Evolutionary conservation across 1,140 invertebrate species (phyloP).

Genomic region (Drosophila pruinosa): DNA sequence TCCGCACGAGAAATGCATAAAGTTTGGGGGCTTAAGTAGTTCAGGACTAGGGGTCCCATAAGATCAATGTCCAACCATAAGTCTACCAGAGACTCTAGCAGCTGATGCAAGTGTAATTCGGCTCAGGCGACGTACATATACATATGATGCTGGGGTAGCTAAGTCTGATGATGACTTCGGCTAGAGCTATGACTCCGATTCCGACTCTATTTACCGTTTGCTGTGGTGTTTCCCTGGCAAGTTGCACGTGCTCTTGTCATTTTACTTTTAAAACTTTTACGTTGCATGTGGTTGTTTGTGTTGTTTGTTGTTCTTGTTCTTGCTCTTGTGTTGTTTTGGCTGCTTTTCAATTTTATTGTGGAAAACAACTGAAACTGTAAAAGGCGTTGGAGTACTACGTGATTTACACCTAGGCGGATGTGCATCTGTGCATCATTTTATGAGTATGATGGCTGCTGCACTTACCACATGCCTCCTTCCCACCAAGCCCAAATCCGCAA

Average conservation of each 20-base stretch:
- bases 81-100: conserved; percentile 38
- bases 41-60: conserved; percentile 46
- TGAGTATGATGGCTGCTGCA: conserved; percentile 64
- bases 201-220: no score
- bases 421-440: conserved; percentile 74
- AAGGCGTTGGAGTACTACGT: conserved; percentile 75
- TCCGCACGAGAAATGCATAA: conserved; percentile 76
- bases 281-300: conserved; percentile 45
- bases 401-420: conserved; percentile 76
- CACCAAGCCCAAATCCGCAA: background rate
- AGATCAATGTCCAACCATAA: conserved; percentile 77
- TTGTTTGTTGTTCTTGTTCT: conserved; percentile 26
- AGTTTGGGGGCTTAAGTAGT: conserved; percentile 59
- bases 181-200: background rate
- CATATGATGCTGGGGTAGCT: background rate
- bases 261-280: conserved; percentile 79
- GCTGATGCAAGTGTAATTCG: conserved; percentile 18
- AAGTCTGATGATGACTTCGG: background rate
- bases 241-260: conserved; percentile 76
- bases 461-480: conserved; percentile 52
- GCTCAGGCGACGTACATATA: conserved; percentile 50
- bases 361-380: conserved; percentile 73
- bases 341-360: conserved; percentile 80
- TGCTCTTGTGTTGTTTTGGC: conserved; percentile 54
- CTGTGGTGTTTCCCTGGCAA: conserved; percentile 27